These are phyloP conservation scores for Cyprinus carpio DNA, from an alignment of 2,113 vertebrate genomes.

Conservation along the genomic window DNA sequence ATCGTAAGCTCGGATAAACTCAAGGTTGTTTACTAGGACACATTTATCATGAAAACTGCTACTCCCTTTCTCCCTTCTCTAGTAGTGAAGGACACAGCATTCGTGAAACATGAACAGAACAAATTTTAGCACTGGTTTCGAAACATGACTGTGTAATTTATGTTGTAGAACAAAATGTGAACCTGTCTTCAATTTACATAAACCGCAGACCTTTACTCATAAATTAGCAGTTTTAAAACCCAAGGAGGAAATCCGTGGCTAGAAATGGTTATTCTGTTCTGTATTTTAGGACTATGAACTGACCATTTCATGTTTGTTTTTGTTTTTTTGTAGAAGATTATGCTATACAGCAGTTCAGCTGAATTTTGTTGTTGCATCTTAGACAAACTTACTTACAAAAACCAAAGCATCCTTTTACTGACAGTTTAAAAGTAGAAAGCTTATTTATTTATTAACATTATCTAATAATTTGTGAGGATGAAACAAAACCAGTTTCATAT, in stretches of 20 bases:
- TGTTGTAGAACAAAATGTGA: constrained; percentile 1
- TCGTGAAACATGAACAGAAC: neutral
- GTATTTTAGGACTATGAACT: neutral
- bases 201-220: neutral
- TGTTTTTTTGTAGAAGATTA: neutral
- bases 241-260: neutral
- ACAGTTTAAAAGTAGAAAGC: neutral
- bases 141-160: neutral
- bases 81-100: neutral
- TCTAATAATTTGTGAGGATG: neutral
- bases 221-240: neutral
- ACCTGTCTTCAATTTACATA: neutral
- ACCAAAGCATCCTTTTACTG: neutral
- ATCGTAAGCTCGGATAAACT: neutral
- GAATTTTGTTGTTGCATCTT: neutral
- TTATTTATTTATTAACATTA: neutral
- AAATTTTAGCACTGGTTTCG: neutral
- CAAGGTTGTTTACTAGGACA: neutral
- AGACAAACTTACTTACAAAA: neutral
- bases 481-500: neutral
- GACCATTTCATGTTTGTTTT: neutral
- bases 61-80: neutral
- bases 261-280: neutral
- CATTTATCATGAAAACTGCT: neutral
- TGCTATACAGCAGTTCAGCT: neutral